phyloP scores from a whole-genome alignment of 2,113 vertebrate species.

The Mola mola region DNA sequence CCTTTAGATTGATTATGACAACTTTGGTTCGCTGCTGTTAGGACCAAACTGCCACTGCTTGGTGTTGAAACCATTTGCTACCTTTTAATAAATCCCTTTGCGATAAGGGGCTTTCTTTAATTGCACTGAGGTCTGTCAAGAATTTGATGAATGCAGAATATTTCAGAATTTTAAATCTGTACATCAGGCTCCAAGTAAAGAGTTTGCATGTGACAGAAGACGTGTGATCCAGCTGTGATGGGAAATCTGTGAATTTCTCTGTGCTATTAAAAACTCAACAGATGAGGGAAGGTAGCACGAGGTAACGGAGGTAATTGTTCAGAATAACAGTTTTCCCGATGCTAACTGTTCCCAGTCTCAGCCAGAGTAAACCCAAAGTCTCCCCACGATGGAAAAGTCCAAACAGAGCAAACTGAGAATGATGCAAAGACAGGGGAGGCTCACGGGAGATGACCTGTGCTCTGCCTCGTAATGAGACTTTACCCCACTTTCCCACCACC shows the following conservation, averaged over 20 bases:
- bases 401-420: constrained; percentile 42
- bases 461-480: constrained; percentile 74
- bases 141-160: too few relatives aligned
- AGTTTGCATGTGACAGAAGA: too few relatives aligned
- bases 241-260: background rate
- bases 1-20: constrained; percentile 71
- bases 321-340: constrained; percentile 30
- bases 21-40: constrained; percentile 46
- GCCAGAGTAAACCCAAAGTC: constrained; percentile 43
- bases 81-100: too few relatives aligned
- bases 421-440: constrained; percentile 43
- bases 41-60: constrained; percentile 30
- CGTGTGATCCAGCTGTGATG: background rate
- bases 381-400: constrained; percentile 41
- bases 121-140: constrained; percentile 2
- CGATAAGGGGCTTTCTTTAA: too few relatives aligned
- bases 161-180: too few relatives aligned
- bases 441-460: constrained; percentile 69
- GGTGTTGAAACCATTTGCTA: constrained; percentile 46
- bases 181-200: too few relatives aligned
- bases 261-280: constrained; percentile 23
- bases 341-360: constrained; percentile 21
- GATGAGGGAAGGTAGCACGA: constrained; percentile 32
- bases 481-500: constrained; percentile 59
- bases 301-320: constrained; percentile 49